phyloP scores from a whole-genome alignment of 2,113 vertebrate species.

The Talpa occidentalis region DNA sequence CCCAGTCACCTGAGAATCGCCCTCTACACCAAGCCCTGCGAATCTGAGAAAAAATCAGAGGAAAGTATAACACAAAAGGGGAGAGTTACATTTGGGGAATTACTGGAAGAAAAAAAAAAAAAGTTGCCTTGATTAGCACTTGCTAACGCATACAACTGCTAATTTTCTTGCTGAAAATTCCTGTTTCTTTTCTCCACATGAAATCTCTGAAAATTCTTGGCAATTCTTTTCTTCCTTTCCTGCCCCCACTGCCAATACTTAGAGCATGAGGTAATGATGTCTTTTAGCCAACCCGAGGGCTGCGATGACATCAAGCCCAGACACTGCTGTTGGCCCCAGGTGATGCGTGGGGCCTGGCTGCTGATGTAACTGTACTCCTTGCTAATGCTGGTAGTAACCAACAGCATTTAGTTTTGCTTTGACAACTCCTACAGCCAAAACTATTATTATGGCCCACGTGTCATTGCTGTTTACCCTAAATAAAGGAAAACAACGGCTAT shows the following conservation, averaged over 20 bases:
- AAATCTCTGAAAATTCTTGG: not conserved
- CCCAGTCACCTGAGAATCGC: not conserved
- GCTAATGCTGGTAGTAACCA: slow-evolving; percentile 50
- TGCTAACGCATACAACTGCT: not conserved
- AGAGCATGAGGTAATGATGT: not conserved
- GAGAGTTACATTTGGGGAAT: not conserved
- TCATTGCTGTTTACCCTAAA: slow-evolving; percentile 61
- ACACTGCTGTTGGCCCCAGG: not conserved
- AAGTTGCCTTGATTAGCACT: not conserved
- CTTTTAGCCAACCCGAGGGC: not conserved
- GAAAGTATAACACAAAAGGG: not conserved
- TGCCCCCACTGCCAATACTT: not conserved
- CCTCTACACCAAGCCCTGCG: not conserved
- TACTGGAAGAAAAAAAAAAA: not conserved
- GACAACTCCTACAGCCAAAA: slow-evolving; percentile 70
- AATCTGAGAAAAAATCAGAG: not conserved
- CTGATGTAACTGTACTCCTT: not conserved
- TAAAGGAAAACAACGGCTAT: slow-evolving; percentile 67
- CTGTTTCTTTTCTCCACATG: not conserved
- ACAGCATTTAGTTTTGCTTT: slow-evolving; percentile 63
- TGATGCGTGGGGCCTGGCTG: not conserved
- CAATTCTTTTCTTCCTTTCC: not conserved
- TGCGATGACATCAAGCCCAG: not conserved
- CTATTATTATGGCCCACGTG: slow-evolving; percentile 43
- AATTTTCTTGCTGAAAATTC: not conserved